Conservation (phyloP, 2,888 invertebrate species). For the Brachyptera putata region DNA sequence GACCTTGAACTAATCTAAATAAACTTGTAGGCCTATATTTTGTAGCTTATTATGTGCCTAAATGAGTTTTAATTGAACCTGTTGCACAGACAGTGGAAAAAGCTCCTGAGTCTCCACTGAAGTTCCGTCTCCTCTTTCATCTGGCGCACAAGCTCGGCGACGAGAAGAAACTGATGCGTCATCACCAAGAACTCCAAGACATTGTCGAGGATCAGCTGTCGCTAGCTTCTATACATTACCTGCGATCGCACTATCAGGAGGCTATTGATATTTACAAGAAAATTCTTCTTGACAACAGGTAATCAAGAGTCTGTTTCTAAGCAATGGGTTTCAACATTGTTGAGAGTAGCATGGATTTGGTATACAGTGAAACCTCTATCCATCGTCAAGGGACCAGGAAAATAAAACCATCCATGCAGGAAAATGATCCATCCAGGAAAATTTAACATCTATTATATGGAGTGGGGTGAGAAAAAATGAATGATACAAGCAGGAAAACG, state of each 20-base stretch:
- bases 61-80: no score
- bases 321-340: not conserved
- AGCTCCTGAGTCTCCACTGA: conserved; percentile 59
- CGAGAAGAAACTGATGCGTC: conserved; percentile 76
- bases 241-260: conserved; percentile 95
- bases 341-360: no score
- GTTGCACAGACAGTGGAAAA: conserved; percentile 50
- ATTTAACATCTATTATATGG: no score
- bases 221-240: conserved; percentile 92
- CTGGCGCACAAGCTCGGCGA: conserved; percentile 89
- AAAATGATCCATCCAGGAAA: no score
- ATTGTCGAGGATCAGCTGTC: conserved; percentile 92
- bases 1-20: no score
- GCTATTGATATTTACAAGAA: conserved; percentile 98
- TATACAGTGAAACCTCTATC: no score
- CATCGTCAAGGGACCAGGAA: no score
- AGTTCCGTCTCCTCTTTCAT: conserved; percentile 85
- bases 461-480: no score
- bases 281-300: conserved; percentile 87
- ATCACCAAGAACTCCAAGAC: conserved; percentile 81
- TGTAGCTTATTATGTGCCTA: no score
- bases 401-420: no score
- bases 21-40: no score
- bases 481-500: no score
- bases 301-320: conserved; percentile 29